Percentiles rank a stretch among this genome's conserved stretches.
Conservation (phyloP, 2,797 vertebrate species). For the Acanthiza pusilla region DNA sequence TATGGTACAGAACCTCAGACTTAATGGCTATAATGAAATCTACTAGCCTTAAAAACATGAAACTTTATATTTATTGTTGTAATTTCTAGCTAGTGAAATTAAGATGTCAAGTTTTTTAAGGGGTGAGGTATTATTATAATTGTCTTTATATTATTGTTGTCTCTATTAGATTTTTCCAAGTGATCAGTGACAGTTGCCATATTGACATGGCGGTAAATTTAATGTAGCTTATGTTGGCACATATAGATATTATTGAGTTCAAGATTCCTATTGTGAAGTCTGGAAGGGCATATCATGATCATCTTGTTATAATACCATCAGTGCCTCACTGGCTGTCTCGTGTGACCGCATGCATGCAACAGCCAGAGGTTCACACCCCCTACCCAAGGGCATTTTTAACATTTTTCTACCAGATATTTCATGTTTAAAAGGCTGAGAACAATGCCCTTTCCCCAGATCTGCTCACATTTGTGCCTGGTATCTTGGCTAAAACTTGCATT, state of each 20-base stretch:
- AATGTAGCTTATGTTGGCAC: neutral
- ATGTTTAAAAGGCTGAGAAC: neutral
- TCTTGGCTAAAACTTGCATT: accelerated
- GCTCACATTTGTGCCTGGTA: neutral
- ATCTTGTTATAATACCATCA: neutral
- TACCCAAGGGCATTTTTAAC: accelerated
- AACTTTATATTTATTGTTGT: neutral
- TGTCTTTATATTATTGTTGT: neutral
- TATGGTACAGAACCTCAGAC: neutral
- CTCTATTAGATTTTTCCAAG: neutral
- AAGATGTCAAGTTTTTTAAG: neutral
- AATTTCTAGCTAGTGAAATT: neutral
- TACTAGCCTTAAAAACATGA: neutral
- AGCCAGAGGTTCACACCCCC: accelerated
- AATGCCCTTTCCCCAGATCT: neutral
- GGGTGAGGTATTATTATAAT: neutral
- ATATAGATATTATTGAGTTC: neutral
- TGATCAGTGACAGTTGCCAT: neutral
- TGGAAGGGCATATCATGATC: neutral
- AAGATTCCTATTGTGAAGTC: neutral
- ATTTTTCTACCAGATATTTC: accelerated
- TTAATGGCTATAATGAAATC: neutral
- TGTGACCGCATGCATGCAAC: neutral
- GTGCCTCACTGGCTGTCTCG: neutral
- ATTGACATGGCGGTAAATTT: neutral